Base-by-base conservation (phyloP, 2,888 invertebrate genomes). In the Drosophila nr. perissopoda region DNA sequence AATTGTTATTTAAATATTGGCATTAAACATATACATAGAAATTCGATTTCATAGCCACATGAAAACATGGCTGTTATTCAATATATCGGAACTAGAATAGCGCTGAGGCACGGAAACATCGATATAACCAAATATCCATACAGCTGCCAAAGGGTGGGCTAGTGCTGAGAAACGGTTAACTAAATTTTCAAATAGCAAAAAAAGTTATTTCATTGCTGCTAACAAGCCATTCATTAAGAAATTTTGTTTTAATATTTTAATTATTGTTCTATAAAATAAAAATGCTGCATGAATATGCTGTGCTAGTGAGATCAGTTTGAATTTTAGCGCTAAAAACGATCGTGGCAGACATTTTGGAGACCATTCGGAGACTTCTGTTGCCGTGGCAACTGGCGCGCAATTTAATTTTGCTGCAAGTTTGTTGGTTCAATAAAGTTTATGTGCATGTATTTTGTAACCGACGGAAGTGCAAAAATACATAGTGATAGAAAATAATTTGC, bases 401-500 rank as follows among this genome's bases (percentile, higher is more conserved):
- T 66, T 18, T 8, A 18, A 65, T 64, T 67, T 31, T 11, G n/a
- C 1, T 21, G 33, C 48, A 58, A 58, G 18, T 60, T 74, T 85
- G 88, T 87, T 83, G 69, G 80, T 48, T 83, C 83, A 70, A 83
- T 83, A 25, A 57, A 38, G 16, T 68, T 68, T 56, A 29, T 16
- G 40, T 62, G 42, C 54, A 72, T 78, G 72, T 72, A 65, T 65
- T 78, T 73, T 73, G 68, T 8, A 18, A 29, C 38, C 16, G 33
- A 51, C 31, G 33, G 42, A 46, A 64, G 49, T 53, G 66, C 52
- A 58, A 46, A 68, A 40, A 61, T 53, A 52, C 29, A 40, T 48
- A 60, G 63, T 48, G 56, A 42, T 25, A 42, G 48, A 66, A 62
- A 61, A 60, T 31, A 21, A 29, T 29, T 46, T 63, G 34, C n/a